Base-by-base conservation (phyloP, 1,140 invertebrate genomes). In the Drosophila subpulchrella region DNA sequence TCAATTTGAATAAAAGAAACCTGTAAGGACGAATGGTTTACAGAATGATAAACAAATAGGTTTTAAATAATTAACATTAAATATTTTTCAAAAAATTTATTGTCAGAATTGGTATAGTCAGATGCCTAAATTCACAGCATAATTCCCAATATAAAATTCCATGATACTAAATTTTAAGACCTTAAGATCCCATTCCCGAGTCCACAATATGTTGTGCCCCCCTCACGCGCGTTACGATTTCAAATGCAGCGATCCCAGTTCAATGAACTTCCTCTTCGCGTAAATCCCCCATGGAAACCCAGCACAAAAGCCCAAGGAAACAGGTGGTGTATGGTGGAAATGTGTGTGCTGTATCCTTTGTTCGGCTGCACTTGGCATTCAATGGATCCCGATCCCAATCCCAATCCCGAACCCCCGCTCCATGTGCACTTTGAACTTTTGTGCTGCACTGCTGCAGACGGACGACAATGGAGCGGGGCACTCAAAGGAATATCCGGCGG, bases 401-500 rank as follows among this genome's bases (percentile, higher is more conserved):
- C 32, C 32, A 34, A 3, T 34, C 32, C 32, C 32, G 8, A 34
- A 8, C 32, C 32, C 61, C 44, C 58, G n/a, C 10, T 13, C 32
- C 36, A 7, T 51, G 17, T 88, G 84, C 84, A 88, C 84, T 88
- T 81, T 88, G 84, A 88, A 88, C 84, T 88, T 78, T 74, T 88
- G 75, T 88, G 76, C 34, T 71, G 76, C 85, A 68, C 58, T 76
- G 80, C 79, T 68, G 65, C 82, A 81, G 75, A 81, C 50, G 54
- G 54, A 63, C 47, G 46, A 81, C 58, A 67, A 81, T 78, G 73
- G 73, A 74, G 68, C 58, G 34, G 20, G 58, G 50, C 70, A 84
- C 84, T 88, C 82, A 89, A 88, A 88, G 84, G 84, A 88, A 88
- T 86, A 79, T 86, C 83, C 83, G 83, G 83, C 66, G 66, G 39